These are phyloP conservation scores for Melipona quadrifasciata DNA, from an alignment of 1,140 invertebrate species.

Conservation along the genomic window DNA sequence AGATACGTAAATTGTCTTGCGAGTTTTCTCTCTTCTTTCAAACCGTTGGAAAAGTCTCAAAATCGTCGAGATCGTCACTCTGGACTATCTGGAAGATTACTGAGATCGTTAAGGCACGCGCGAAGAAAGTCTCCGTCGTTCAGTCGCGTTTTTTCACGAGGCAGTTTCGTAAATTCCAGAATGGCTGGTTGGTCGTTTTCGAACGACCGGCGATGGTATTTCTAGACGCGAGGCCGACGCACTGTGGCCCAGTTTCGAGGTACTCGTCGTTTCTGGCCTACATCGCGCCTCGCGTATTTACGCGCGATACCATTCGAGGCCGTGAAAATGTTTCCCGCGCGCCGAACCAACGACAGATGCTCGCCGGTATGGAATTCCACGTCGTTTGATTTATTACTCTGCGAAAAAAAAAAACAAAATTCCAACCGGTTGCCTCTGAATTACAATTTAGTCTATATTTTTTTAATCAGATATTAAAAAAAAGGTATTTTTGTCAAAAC, in stretches of 20 bases:
- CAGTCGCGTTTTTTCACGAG: not conserved
- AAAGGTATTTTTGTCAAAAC: too few relatives aligned
- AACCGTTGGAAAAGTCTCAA: too few relatives aligned
- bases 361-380: not conserved
- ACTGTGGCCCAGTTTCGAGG: conserved; percentile 64
- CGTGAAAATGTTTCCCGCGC: conserved; percentile 25
- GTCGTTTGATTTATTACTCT: not conserved
- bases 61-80: not conserved
- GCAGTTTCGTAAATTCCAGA: conserved; percentile 1
- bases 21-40: too few relatives aligned
- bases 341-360: conserved; percentile 2
- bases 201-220: conserved; percentile 55
- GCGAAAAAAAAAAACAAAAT: not conserved
- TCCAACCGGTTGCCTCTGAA: not conserved
- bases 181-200: conserved; percentile 10
- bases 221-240: conserved; percentile 67
- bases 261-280: conserved; percentile 58
- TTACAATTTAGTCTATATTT: too few relatives aligned
- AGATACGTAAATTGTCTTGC: too few relatives aligned
- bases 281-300: conserved; percentile 53
- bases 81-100: too few relatives aligned
- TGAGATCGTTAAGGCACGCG: too few relatives aligned
- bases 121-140: not conserved
- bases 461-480: too few relatives aligned
- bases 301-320: conserved; percentile 44